Conservation (phyloP, 2,113 vertebrate species). For the Meles meles region DNA sequence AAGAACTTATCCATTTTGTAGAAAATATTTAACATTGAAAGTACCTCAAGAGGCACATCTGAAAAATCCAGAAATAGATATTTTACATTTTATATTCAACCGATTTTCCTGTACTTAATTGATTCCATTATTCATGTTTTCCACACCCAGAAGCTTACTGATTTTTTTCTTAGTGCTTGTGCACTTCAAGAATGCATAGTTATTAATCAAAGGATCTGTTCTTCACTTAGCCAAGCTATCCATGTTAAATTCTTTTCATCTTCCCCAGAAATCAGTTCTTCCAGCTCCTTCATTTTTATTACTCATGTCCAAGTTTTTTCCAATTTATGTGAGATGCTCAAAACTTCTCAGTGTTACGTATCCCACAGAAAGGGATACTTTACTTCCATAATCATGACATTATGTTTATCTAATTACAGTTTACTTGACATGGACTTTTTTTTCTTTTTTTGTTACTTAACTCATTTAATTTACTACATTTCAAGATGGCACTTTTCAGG, state of each 20-base stretch:
- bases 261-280: slow-evolving; percentile 44
- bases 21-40: slow-evolving; percentile 64
- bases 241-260: slow-evolving; percentile 35
- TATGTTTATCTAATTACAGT: background rate
- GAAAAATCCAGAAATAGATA: slow-evolving; percentile 49
- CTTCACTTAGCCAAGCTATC: slow-evolving; percentile 12
- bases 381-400: background rate
- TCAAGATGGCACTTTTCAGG: background rate
- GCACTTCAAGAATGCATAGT: slow-evolving; percentile 52
- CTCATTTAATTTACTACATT: background rate
- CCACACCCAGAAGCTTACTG: slow-evolving; percentile 46
- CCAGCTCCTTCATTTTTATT: slow-evolving; percentile 36
- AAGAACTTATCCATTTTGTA: slow-evolving; percentile 37
- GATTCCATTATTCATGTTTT: slow-evolving; percentile 72
- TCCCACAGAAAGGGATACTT: background rate
- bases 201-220: slow-evolving; percentile 60
- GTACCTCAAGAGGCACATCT: slow-evolving; percentile 53
- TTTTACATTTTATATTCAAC: slow-evolving; percentile 50
- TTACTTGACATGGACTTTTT: background rate
- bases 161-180: slow-evolving; percentile 52
- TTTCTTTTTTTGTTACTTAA: background rate
- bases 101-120: slow-evolving; percentile 64
- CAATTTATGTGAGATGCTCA: background rate
- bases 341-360: slow-evolving; percentile 22
- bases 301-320: background rate